phyloP scores from a whole-genome alignment of 2,797 vertebrate genomes.

The Siniperca undulata region DNA sequence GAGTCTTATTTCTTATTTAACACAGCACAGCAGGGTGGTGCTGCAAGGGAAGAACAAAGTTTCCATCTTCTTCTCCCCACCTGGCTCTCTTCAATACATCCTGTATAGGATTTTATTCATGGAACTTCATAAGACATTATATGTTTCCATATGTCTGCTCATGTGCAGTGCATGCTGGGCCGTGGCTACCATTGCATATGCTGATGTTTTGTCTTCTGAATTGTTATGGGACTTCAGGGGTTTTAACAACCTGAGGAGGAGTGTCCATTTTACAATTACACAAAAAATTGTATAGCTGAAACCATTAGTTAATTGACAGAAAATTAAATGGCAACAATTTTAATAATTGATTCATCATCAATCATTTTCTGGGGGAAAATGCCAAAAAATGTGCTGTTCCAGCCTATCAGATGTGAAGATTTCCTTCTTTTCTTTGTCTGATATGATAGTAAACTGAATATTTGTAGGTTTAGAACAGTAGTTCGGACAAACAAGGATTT shows the following conservation, averaged over 20 bases:
- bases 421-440: not conserved
- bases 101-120: slow-evolving; percentile 3
- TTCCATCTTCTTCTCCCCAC: slow-evolving; percentile 12
- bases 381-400: not conserved
- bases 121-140: not conserved
- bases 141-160: not conserved
- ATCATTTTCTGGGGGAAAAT: not conserved
- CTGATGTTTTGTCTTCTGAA: not conserved
- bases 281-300: not conserved
- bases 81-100: not conserved
- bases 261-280: not conserved
- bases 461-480: not conserved
- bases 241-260: not conserved
- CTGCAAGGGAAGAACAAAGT: slow-evolving; percentile 27
- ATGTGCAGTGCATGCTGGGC: not conserved
- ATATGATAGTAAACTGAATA: not conserved
- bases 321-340: not conserved
- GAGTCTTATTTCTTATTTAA: slow-evolving; percentile 54
- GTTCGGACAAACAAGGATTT: not conserved
- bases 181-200: not conserved
- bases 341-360: not conserved
- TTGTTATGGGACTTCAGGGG: not conserved
- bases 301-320: no score
- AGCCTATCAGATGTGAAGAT: not conserved
- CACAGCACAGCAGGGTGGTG: slow-evolving; percentile 29